Conservation (phyloP, 2,888 invertebrate genomes). For the Malthinus seriepunctatus region DNA sequence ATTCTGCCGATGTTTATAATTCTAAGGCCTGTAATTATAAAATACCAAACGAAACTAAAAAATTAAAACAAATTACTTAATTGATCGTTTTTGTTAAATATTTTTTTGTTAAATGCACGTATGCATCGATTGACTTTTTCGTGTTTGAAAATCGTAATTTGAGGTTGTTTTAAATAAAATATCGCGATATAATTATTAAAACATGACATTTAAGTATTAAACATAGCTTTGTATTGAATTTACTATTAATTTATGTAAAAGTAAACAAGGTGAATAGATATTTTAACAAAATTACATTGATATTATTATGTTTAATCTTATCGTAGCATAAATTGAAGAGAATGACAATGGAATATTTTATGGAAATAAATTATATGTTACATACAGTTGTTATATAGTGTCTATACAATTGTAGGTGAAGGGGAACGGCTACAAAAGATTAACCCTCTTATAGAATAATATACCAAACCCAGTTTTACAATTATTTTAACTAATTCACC, state of each 20-base stretch:
- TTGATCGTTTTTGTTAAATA: too few relatives aligned
- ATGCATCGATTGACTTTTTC: too few relatives aligned
- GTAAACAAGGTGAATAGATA: slow-evolving; percentile 11
- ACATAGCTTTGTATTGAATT: not conserved
- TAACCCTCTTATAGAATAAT: slow-evolving; percentile 6
- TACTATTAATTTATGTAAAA: slow-evolving; percentile 8
- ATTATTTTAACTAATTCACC: too few relatives aligned
- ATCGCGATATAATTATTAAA: slow-evolving; percentile 1
- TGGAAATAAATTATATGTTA: slow-evolving; percentile 17
- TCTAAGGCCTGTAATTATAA: slow-evolving; percentile 15
- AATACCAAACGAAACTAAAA: slow-evolving; percentile 9
- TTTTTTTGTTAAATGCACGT: too few relatives aligned
- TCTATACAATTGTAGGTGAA: slow-evolving; percentile 15
- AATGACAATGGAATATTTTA: slow-evolving; percentile 19
- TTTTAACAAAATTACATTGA: slow-evolving; percentile 20
- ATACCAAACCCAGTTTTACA: too few relatives aligned
- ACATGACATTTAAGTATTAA: slow-evolving; percentile 1
- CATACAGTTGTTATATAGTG: not conserved
- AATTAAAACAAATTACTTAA: too few relatives aligned
- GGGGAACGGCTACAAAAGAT: slow-evolving; percentile 16
- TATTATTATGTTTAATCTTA: slow-evolving; percentile 16
- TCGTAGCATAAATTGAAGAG: slow-evolving; percentile 5
- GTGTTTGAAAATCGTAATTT: too few relatives aligned
- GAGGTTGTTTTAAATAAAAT: not conserved
- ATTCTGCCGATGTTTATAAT: too few relatives aligned